Percentiles rank a stretch among this genome's conserved stretches.
Conservation (phyloP, 1,140 invertebrate species). For the Zaprionus davidi region DNA sequence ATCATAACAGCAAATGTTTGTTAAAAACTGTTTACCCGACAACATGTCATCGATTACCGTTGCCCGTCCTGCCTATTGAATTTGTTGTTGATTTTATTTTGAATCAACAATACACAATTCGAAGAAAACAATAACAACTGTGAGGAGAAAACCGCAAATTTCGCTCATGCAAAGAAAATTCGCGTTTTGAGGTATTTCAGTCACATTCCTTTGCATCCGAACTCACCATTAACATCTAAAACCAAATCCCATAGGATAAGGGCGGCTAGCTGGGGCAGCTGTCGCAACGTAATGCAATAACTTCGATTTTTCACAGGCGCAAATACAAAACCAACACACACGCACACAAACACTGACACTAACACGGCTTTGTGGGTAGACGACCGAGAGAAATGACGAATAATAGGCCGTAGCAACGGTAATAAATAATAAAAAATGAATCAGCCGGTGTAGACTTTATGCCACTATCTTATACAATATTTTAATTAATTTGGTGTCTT, state of each 20-base stretch:
- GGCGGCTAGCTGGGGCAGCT: conserved; percentile 52
- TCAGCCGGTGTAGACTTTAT: conserved; percentile 6
- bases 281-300: conserved; percentile 71
- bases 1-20: conserved; percentile 72
- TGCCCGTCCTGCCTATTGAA: conserved; percentile 21
- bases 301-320: conserved; percentile 78
- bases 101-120: conserved; percentile 14
- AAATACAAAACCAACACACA: conserved; percentile 46
- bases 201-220: conserved; percentile 41
- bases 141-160: conserved; percentile 34
- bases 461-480: conserved; percentile 36
- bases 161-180: conserved; percentile 36
- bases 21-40: conserved; percentile 35
- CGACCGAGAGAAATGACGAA: conserved; percentile 28
- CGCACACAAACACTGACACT: conserved; percentile 33
- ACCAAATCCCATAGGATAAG: conserved; percentile 31
- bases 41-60: conserved; percentile 73
- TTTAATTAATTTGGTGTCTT: conserved; percentile 20
- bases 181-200: conserved; percentile 22
- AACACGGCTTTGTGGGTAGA: conserved; percentile 38
- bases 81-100: conserved; percentile 46
- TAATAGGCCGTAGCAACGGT: conserved; percentile 19
- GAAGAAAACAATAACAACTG: conserved; percentile 4
- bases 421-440: conserved; percentile 45
- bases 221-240: conserved; percentile 61